Evolutionary conservation across 2,113 vertebrate genomes (phyloP).

Genomic region (Trematomus loennbergii): DNA sequence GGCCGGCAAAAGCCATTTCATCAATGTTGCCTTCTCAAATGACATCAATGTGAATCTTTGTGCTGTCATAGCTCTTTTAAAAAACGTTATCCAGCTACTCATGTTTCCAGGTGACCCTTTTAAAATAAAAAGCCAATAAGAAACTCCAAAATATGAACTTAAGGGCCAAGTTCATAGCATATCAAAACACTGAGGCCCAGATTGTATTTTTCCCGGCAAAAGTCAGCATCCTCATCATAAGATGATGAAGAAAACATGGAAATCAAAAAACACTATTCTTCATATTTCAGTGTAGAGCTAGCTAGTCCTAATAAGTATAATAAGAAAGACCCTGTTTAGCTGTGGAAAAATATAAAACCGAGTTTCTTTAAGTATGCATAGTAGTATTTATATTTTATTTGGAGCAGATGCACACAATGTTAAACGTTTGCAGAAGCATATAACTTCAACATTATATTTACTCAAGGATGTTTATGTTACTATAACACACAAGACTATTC

Average conservation of each 20-base stretch:
- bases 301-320: not conserved
- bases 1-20: too few relatives aligned
- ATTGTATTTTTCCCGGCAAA: not conserved
- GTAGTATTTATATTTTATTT: too few relatives aligned
- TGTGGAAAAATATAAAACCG: too few relatives aligned
- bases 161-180: too few relatives aligned
- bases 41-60: too few relatives aligned
- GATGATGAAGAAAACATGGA: not conserved
- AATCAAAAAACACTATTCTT: not conserved
- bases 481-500: not conserved
- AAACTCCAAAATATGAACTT: not conserved
- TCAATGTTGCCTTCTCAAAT: not conserved
- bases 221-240: too few relatives aligned
- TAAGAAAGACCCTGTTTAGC: not conserved
- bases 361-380: too few relatives aligned
- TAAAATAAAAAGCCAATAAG: not conserved
- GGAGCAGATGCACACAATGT: too few relatives aligned
- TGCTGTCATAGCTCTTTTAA: not conserved
- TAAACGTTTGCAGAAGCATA: not conserved
- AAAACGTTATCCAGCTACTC: not conserved
- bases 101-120: not conserved
- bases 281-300: not conserved
- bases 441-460: not conserved
- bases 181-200: not conserved
- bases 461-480: not conserved